Percentiles rank a stretch among this genome's conserved stretches.
Evolutionary conservation across 2,888 invertebrate species (phyloP).

Genomic region (Tetragonula carbonaria): DNA sequence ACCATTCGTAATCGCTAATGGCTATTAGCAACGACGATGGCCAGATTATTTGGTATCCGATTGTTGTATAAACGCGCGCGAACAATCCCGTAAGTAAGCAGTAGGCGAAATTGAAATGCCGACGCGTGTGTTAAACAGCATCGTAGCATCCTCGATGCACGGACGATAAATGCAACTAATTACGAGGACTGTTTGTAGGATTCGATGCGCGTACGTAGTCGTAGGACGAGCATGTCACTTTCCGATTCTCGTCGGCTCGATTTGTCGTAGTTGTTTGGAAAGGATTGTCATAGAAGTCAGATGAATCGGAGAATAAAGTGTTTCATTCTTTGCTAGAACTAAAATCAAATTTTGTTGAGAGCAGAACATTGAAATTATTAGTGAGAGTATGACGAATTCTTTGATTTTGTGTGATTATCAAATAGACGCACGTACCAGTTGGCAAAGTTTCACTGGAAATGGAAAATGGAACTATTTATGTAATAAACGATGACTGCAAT

Average conservation of each 20-base stretch:
- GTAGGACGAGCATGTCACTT: neutral
- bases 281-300: neutral
- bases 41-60: constrained; percentile 2
- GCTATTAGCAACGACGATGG: constrained; percentile 8
- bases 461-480: no score
- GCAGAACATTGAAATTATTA: no score
- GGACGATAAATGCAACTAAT: neutral
- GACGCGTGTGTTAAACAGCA: neutral
- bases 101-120: constrained; percentile 19
- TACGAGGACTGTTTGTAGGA: neutral
- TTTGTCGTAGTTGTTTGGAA: neutral
- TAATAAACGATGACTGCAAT: no score
- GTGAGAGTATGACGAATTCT: no score
- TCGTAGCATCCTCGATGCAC: neutral
- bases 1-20: constrained; percentile 4
- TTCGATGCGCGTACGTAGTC: neutral
- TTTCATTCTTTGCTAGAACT: no score
- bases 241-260: neutral
- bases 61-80: constrained; percentile 3
- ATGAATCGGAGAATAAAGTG: neutral
- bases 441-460: no score
- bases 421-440: no score
- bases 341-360: no score
- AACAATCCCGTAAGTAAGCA: neutral
- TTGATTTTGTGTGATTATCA: no score